Evolutionary conservation across 2,888 invertebrate species (phyloP).

Genomic region (Eristalis intricaria): DNA sequence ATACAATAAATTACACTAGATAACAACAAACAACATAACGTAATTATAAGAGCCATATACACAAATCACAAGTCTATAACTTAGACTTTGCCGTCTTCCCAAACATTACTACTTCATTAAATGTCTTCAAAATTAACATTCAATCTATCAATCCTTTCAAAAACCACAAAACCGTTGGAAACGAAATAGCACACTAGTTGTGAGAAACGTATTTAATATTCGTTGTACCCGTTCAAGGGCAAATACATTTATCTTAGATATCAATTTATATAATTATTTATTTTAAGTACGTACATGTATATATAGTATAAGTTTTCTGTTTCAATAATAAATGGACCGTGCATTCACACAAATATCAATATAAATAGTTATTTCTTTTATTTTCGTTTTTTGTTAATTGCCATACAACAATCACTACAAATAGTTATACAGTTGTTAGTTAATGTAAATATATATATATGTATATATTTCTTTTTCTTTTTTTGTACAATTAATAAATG

Average conservation of each 20-base stretch:
- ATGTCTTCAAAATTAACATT: not conserved
- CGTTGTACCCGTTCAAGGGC: not conserved
- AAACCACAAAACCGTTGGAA: not conserved
- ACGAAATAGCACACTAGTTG: not conserved
- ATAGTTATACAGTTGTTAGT: conserved; percentile 23
- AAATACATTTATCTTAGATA: not conserved
- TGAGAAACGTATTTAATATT: not conserved
- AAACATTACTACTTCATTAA: not conserved
- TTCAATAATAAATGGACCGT: conserved; percentile 41
- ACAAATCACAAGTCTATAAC: not conserved
- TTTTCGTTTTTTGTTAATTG: conserved; percentile 32
- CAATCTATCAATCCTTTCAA: not conserved
- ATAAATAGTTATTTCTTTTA: conserved; percentile 26
- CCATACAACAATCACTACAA: conserved; percentile 60
- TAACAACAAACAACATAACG: not conserved
- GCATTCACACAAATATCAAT: conserved; percentile 44
- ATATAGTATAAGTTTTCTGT: conserved; percentile 18
- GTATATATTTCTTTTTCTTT: conserved; percentile 4
- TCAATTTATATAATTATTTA: not conserved
- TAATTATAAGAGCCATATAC: not conserved
- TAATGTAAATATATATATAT: conserved; percentile 53
- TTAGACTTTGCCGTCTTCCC: not conserved
- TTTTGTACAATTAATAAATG: conserved; percentile 17
- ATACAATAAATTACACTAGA: not conserved
- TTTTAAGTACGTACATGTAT: not conserved